Percentiles rank a stretch among this genome's conserved stretches.
phyloP scores from a whole-genome alignment of 2,888 invertebrate species.

The Apamea sordens region DNA sequence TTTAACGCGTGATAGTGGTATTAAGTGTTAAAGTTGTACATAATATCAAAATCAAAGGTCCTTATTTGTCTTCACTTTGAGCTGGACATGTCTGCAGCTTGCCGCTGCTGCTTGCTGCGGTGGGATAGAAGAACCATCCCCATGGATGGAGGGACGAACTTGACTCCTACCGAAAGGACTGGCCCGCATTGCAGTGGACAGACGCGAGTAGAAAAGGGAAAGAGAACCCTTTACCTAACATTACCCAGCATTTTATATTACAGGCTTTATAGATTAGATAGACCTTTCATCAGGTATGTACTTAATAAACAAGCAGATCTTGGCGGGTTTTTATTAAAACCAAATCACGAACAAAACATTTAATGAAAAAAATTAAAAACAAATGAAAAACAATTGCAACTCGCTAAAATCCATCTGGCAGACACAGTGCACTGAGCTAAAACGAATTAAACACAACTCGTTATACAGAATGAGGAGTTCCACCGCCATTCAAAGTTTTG shows the following conservation, averaged over 20 bases:
- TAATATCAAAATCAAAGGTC: not conserved
- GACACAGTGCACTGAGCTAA: constrained; percentile 59
- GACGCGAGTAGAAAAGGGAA: not conserved
- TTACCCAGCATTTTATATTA: not conserved
- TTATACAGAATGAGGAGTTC: constrained; percentile 65
- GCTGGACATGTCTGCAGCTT: not conserved
- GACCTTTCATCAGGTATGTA: not conserved
- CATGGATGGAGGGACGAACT: not conserved
- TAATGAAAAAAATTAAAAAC: not conserved
- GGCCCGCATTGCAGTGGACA: not conserved
- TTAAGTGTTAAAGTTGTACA: not conserved
- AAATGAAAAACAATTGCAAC: constrained; percentile 49
- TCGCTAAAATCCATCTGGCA: constrained; percentile 55
- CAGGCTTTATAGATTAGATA: not conserved
- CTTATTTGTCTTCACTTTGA: not conserved
- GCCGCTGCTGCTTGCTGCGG: too few relatives aligned
- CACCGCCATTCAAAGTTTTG: constrained; percentile 64
- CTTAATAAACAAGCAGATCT: not conserved
- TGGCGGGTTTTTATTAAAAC: not conserved
- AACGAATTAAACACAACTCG: constrained; percentile 68
- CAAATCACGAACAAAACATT: constrained; percentile 7
- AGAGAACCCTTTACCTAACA: not conserved
- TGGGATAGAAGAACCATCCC: not conserved
- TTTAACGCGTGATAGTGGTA: too few relatives aligned
- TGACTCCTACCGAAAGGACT: not conserved